Conservation (phyloP, 2,797 vertebrate genomes). For the Corythornis leucogaster region DNA sequence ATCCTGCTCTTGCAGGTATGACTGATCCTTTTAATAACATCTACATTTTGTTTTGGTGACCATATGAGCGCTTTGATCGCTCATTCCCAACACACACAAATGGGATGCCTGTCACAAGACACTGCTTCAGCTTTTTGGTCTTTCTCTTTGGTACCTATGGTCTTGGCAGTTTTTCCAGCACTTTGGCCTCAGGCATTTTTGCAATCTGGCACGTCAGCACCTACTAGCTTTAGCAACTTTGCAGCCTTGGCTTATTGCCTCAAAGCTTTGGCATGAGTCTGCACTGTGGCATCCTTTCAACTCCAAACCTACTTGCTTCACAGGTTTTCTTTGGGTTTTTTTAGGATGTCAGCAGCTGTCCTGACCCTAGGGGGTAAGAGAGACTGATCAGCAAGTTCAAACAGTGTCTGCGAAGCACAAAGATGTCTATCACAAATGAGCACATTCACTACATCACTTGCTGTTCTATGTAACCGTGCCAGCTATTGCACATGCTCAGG, state of each 20-base stretch:
- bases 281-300: constrained; percentile 51
- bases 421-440: constrained; percentile 54
- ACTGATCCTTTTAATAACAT: not conserved
- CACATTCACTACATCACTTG: constrained; percentile 3
- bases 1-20: not conserved
- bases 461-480: not conserved
- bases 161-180: constrained; percentile 16
- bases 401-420: constrained; percentile 38
- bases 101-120: not conserved
- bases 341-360: constrained; percentile 56
- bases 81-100: not conserved
- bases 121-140: not conserved
- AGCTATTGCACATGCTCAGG: not conserved
- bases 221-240: constrained; percentile 48
- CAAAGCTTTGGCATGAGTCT: constrained; percentile 52
- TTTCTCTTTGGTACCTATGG: constrained; percentile 17
- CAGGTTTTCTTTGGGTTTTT: constrained; percentile 35
- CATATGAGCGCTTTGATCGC: not conserved
- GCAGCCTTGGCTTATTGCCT: constrained; percentile 42
- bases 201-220: constrained; percentile 30
- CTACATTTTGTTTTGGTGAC: not conserved
- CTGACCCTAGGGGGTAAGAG: constrained; percentile 9
- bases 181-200: constrained; percentile 28
- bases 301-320: constrained; percentile 42
- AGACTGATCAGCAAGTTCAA: constrained; percentile 51